Conservation (phyloP, 2,113 vertebrate species). For the Phainopepla nitens region DNA sequence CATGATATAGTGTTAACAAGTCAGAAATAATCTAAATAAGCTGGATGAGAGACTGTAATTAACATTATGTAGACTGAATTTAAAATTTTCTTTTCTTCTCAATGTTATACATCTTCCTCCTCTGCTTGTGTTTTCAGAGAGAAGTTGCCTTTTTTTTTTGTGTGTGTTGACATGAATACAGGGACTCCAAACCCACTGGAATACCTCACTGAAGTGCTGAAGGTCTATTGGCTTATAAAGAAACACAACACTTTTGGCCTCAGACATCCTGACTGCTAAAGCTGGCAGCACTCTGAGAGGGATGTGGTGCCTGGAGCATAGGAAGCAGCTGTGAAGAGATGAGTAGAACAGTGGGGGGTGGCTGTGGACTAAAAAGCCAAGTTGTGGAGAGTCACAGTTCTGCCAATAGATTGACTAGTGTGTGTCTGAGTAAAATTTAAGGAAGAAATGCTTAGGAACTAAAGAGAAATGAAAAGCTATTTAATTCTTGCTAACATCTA, state of each 20-base stretch:
- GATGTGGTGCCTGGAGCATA: background rate
- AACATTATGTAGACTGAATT: background rate
- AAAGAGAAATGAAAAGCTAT: background rate
- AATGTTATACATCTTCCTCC: background rate
- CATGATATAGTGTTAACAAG: background rate
- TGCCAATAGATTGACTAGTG: background rate
- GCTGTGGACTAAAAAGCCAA: background rate
- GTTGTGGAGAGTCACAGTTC: background rate
- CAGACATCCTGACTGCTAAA: background rate
- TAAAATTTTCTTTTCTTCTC: background rate
- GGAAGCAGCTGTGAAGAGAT: background rate
- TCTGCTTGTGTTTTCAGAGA: background rate
- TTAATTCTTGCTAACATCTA: background rate
- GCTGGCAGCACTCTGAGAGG: background rate
- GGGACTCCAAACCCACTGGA: background rate
- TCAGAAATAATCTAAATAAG: background rate
- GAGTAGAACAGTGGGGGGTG: background rate
- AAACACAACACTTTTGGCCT: background rate
- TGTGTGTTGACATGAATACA: background rate
- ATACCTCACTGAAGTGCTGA: background rate
- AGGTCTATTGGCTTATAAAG: background rate
- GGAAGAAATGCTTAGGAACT: background rate
- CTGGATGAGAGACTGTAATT: background rate
- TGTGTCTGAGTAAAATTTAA: background rate
- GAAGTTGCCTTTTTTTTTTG: background rate